Conservation (phyloP, 2,797 vertebrate genomes). For the Diplodus sargus region DNA sequence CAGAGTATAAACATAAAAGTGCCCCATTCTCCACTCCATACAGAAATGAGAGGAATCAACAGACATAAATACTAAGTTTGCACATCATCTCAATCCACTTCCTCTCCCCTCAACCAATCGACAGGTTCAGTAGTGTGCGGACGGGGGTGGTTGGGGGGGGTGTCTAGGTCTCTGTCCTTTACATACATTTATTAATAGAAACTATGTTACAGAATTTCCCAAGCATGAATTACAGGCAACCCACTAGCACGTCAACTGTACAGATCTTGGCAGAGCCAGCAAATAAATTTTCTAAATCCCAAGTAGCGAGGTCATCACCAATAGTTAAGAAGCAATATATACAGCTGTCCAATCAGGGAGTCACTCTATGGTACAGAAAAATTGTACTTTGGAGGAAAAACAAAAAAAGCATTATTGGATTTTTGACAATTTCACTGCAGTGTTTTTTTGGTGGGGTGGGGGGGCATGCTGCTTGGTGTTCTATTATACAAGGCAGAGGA, state of each 20-base stretch:
- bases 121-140: slow-evolving; percentile 77
- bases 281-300: slow-evolving; percentile 73
- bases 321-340: slow-evolving; percentile 83
- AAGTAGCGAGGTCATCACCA: slow-evolving; percentile 73
- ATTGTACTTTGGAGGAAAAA: slow-evolving; percentile 26
- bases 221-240: slow-evolving; percentile 85
- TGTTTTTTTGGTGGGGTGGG: neutral
- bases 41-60: slow-evolving; percentile 51
- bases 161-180: slow-evolving; percentile 71
- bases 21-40: slow-evolving; percentile 62
- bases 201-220: slow-evolving; percentile 84
- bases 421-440: slow-evolving; percentile 48
- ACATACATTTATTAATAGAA: slow-evolving; percentile 85
- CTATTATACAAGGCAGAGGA: slow-evolving; percentile 69
- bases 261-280: slow-evolving; percentile 75
- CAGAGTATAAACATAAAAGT: slow-evolving; percentile 57
- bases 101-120: slow-evolving; percentile 59
- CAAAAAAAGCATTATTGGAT: slow-evolving; percentile 37
- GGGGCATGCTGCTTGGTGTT: slow-evolving; percentile 70
- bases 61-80: slow-evolving; percentile 72
- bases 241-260: slow-evolving; percentile 82
- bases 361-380: slow-evolving; percentile 77
- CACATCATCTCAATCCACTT: slow-evolving; percentile 62
- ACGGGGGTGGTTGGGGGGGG: slow-evolving; percentile 41
- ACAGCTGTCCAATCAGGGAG: slow-evolving; percentile 81